phyloP scores from a whole-genome alignment of 2,888 invertebrate species.

The Drosophila paramelanica region DNA sequence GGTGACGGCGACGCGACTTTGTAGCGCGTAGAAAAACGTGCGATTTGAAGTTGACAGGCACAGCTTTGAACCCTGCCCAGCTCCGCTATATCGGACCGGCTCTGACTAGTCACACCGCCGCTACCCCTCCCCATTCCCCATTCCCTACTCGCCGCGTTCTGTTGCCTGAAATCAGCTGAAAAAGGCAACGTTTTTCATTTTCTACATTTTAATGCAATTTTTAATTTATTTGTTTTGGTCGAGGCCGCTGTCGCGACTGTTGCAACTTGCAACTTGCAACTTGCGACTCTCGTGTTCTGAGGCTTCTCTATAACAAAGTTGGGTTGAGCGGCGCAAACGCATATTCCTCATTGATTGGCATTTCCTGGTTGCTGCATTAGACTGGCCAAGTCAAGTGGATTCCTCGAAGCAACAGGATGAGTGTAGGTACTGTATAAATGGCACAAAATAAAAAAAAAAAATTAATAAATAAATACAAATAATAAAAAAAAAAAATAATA shows the following conservation, averaged over 20 bases:
- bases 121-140: slow-evolving; percentile 1
- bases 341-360: slow-evolving; percentile 80
- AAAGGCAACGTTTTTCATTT: slow-evolving; percentile 79
- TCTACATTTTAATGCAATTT: slow-evolving; percentile 81
- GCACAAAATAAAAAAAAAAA: background rate
- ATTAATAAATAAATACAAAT: background rate
- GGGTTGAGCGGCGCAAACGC: slow-evolving; percentile 55
- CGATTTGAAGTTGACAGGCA: slow-evolving; percentile 81
- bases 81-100: slow-evolving; percentile 29
- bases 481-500: slow-evolving; percentile 1
- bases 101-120: slow-evolving; percentile 3
- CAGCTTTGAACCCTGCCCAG: slow-evolving; percentile 71
- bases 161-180: slow-evolving; percentile 65
- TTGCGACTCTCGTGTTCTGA: slow-evolving; percentile 34
- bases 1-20: slow-evolving; percentile 59
- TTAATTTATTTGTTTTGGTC: slow-evolving; percentile 80
- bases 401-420: slow-evolving; percentile 69
- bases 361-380: slow-evolving; percentile 80
- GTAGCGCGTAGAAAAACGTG: slow-evolving; percentile 80
- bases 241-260: slow-evolving; percentile 47
- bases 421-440: slow-evolving; percentile 28
- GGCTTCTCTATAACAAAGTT: slow-evolving; percentile 55
- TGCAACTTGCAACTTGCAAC: slow-evolving; percentile 24
- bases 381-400: slow-evolving; percentile 79
- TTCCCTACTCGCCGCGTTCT: slow-evolving; percentile 16